Base-by-base conservation (phyloP, 2,888 invertebrate species). In the Agrochola litura region DNA sequence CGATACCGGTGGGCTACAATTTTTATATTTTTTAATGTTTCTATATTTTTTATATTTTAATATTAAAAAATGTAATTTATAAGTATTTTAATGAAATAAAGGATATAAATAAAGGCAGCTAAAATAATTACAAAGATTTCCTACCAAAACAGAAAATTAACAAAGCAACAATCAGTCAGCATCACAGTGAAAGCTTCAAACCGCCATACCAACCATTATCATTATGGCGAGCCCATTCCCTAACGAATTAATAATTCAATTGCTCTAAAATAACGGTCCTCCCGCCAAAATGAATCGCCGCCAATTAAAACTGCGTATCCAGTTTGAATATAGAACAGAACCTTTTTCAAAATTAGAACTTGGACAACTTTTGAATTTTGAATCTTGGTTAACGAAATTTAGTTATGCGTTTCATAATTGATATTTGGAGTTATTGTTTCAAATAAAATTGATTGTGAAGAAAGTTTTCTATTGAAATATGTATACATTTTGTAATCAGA, bases 251-350 rank as follows among this genome's bases (percentile, higher is more conserved):
- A 86, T 86, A 81, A 88, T 87, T 87, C 79, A 88, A 88, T 82
- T 78, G 37, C 79, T 81, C 65, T 86, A 84, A 87, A 87, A 79
- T 88, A 84, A 88, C 79, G 76, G 74, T 71, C 73, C 68, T 60
- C 68, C 79, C 76, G 76, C 79, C 75, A 87, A 87, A 88, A 87
- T 88, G 87, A 88, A 87, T 85, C 80, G 85, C 82, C 68, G 76
- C 76, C 85, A 88, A 87, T 87, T 86, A 87, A 78, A 84, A 84
- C 77, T 22, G 69, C 79, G 84, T 84, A 86, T 88, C 84, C 88
- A 84, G 87, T 91, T 92, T 91, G 86, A 87, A 91, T 91, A 91
- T 89, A 88, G 88, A 87, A 87, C 85, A 83, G 85, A 82, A 84
- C 79, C 88, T 88, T 88, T 88, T 88, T 88, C 85, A 82, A 88